Base-by-base conservation (phyloP, 2,113 vertebrate species). In the Corythaixoides concolor region DNA sequence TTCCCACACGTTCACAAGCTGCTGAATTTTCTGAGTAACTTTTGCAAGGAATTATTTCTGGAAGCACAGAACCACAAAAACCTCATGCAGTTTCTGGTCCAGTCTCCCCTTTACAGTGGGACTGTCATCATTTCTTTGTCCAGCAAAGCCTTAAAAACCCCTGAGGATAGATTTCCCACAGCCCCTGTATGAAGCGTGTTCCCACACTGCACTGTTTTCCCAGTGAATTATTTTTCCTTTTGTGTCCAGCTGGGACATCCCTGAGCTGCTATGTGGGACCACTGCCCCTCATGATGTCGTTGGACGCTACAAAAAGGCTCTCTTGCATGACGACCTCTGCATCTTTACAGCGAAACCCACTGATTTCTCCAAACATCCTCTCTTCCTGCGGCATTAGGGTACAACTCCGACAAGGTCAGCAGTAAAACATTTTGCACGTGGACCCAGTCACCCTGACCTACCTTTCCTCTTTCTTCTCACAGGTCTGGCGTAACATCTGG, bases 401-500 rank as follows among this genome's bases (percentile, higher is more conserved):
- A 26, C 24, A 49, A 10, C 63, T 50, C 58, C 6, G 74, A 56
- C 15, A 52, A 41, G 0, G 11, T 2, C 66, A 67, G 3, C 37
- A 63, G 33, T 4, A 23, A 55, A 83, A 55, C 47, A 23, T 6
- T 47, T 20, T 30, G 7, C 49, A 35, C 0, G 0, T 15, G 70
- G 27, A 16, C 17, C 64, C 47, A 2, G 21, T 16, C 21, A 37
- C 14, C 33, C 47, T 23, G 41, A 88, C 97, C 0, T 97, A 99
- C 99, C 99, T 97, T 94, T 95, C 76, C 19, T 97, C 80, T 64
- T 98, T 70, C 88, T 98, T 58, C 41, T 47, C 17, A 27, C 78
- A 37, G 96, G 68, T 26, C 83, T 97, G 76, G 98, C 98, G 55
- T 98, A 99, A 53, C 97, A 97, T 87, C 99, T 98, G 67, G 97